Evolutionary conservation across 1,140 invertebrate genomes (phyloP), one percentile per base, ranked within the genome.

Genomic region (Lordiphosa mommai): DNA sequence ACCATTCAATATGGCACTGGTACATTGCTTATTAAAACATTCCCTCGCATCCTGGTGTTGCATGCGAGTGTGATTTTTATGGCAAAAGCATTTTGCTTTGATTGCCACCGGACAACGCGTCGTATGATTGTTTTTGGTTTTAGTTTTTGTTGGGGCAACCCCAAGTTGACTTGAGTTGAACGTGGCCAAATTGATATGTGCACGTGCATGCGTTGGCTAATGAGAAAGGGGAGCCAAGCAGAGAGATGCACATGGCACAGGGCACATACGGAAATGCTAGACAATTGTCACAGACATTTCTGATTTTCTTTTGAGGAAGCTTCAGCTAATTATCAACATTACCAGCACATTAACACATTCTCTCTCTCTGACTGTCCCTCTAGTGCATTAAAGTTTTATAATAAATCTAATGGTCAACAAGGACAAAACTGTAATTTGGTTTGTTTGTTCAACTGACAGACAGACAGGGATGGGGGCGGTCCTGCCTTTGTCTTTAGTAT

Each of bases 271-370:
- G 52, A 50, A 67, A 60, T 50, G 30, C 40, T 44, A 46, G 37
- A 59, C 50, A 64, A 52, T 79, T 66, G 53, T 36, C 56, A 53
- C 27, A 59, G 56, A 36, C 61, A 55, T 66, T 66, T 65, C 43
- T 46, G 37, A 40, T 59, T 32, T 46, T 9, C 27, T 32, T 47
- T 47, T 23, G 29, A 32, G 36, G 29, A 20, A 38, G 53, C 27
- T 59, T 67, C 47, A 57, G 67, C 76, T 82, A 80, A 80, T 80
- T 79, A 79, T 70, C 74, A 80, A 65, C 56, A 66, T 80, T 71
- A 76, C 53, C 44, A 7, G 23, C 4, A 33, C 41, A 51, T 82
- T 61, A 71, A 67, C 65, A 73, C 60, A 61, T 16, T 46, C n/a
- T 10, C n/a, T n/a, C 5, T 10, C 17, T n/a, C 16, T 43, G 6